Percentiles rank a stretch among this genome's conserved stretches.
Evolutionary conservation across 2,888 invertebrate genomes (phyloP).

Genomic region (Abrostola triplasia): DNA sequence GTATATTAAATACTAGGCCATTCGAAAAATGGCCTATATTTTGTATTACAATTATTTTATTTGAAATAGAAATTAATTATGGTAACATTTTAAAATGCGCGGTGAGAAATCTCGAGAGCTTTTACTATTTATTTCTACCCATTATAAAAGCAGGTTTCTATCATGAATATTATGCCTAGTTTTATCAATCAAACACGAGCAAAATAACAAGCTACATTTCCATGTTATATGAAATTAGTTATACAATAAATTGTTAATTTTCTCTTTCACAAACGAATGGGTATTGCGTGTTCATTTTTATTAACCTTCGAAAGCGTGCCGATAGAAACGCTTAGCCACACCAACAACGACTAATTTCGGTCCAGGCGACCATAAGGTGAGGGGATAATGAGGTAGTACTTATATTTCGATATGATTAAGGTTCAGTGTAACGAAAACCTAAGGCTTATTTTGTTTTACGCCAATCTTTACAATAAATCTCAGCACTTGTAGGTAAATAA

Average conservation of each 20-base stretch:
- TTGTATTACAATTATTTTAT: no score
- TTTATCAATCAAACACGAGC: background rate
- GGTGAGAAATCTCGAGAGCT: no score
- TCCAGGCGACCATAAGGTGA: constrained; percentile 19
- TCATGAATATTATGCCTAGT: no score
- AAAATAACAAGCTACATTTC: background rate
- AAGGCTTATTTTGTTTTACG: background rate
- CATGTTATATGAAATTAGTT: background rate
- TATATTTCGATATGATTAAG: constrained; percentile 15
- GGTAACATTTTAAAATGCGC: no score
- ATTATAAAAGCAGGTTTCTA: no score
- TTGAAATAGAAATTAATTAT: no score
- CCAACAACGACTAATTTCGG: constrained; percentile 28
- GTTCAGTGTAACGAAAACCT: constrained; percentile 2
- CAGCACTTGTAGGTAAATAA: background rate
- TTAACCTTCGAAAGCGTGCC: constrained; percentile 39
- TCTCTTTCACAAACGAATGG: constrained; percentile 6
- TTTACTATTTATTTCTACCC: no score
- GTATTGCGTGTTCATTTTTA: constrained; percentile 42
- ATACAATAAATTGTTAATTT: background rate
- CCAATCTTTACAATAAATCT: background rate
- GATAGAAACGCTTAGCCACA: constrained; percentile 40
- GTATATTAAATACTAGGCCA: no score
- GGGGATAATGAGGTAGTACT: constrained; percentile 6
- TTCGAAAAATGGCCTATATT: no score